Percentiles rank a stretch among this genome's conserved stretches.
These are phyloP conservation scores for Choristoneura rosaceana DNA, from an alignment of 2,888 invertebrate species.

Conservation along the genomic window DNA sequence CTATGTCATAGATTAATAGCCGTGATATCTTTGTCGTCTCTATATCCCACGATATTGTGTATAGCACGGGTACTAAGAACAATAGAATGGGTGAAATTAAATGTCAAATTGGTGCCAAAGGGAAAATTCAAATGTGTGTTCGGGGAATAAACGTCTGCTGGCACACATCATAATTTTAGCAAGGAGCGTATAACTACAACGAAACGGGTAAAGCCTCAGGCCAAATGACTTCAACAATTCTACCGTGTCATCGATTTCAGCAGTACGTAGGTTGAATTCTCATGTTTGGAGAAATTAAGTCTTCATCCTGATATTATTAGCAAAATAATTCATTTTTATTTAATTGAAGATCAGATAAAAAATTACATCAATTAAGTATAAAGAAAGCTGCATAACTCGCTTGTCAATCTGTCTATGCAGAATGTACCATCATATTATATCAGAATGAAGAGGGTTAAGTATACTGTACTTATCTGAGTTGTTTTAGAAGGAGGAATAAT, in stretches of 20 bases:
- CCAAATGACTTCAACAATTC: conserved; percentile 22
- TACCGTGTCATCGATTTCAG: too few species aligned
- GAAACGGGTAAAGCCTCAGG: conserved; percentile 53
- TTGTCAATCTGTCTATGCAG: conserved; percentile 5
- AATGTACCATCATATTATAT: conserved; percentile 11
- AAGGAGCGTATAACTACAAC: conserved; percentile 46
- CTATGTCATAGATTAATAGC: conserved; percentile 53
- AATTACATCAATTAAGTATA: background rate
- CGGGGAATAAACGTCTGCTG: conserved; percentile 26
- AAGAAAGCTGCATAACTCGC: background rate
- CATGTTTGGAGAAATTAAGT: too few species aligned
- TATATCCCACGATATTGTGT: conserved; percentile 38
- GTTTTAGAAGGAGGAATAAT: background rate
- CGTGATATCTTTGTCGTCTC: conserved; percentile 41
- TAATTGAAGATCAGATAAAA: background rate
- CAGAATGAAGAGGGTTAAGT: conserved; percentile 9
- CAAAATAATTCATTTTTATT: conserved; percentile 1
- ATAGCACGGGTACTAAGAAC: conserved; percentile 35
- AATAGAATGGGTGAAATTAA: conserved; percentile 42
- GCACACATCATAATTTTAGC: conserved; percentile 47
- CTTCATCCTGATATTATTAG: conserved; percentile 7
- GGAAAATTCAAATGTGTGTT: conserved; percentile 50
- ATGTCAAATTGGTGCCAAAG: conserved; percentile 51
- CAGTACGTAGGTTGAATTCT: too few species aligned
- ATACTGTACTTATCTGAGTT: background rate